phyloP scores from a whole-genome alignment of 2,888 invertebrate species.

The Diabrotica balteata region DNA sequence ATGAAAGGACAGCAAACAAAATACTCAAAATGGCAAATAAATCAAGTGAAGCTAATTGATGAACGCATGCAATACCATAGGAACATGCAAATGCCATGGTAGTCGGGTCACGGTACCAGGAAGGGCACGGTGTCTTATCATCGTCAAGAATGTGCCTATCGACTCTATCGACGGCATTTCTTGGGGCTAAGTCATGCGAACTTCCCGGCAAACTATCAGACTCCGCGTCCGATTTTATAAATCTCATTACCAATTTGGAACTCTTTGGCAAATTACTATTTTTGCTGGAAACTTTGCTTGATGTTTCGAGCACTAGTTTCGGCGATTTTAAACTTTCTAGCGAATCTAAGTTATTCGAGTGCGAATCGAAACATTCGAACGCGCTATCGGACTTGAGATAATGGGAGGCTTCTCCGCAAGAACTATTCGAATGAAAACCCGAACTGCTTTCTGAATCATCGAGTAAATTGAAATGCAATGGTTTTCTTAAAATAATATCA shows the following conservation, averaged over 20 bases:
- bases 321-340: conserved; percentile 55
- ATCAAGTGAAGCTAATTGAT: conserved; percentile 76
- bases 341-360: conserved; percentile 38
- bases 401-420: conserved; percentile 33
- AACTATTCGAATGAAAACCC: conserved; percentile 38
- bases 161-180: conserved; percentile 14
- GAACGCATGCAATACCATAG: conserved; percentile 75
- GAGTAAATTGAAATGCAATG: conserved; percentile 23
- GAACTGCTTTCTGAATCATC: conserved; percentile 40
- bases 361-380: conserved; percentile 19
- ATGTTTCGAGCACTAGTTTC: conserved; percentile 53
- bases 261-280: conserved; percentile 34
- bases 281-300: conserved; percentile 37
- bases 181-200: conserved; percentile 11
- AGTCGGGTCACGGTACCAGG: conserved; percentile 69
- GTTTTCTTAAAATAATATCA: conserved; percentile 44
- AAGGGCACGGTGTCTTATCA: conserved; percentile 42
- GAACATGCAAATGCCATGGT: conserved; percentile 79
- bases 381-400: conserved; percentile 24
- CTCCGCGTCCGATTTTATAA: conserved; percentile 4
- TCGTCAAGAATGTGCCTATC: conserved; percentile 45
- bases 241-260: conserved; percentile 32
- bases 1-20: conserved; percentile 76
- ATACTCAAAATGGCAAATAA: conserved; percentile 77
- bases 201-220: conserved; percentile 9